Evolutionary conservation across 2,113 vertebrate species (phyloP).

Genomic region (Pelusios castaneus): DNA sequence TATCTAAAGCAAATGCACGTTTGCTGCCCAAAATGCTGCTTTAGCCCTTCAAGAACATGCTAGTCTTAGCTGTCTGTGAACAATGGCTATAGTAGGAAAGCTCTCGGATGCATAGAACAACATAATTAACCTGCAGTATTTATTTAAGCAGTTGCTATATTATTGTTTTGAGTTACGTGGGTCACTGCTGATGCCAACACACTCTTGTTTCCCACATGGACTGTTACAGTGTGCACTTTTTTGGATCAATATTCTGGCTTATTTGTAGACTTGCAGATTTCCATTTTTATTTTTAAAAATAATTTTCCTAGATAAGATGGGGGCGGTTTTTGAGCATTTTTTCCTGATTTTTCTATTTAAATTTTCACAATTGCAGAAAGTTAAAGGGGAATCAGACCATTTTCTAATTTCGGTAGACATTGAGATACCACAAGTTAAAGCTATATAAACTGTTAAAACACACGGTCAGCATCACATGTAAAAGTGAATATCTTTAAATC

Average conservation of each 20-base stretch:
- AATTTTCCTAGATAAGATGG: not conserved
- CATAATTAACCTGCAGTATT: not conserved
- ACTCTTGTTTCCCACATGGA: not conserved
- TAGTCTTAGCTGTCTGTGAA: not conserved
- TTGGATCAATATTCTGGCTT: not conserved
- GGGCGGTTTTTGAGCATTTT: not conserved
- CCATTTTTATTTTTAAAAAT: not conserved
- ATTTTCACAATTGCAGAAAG: not conserved
- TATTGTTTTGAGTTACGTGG: not conserved
- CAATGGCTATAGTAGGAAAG: not conserved
- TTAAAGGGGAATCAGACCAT: not conserved
- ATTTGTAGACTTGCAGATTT: not conserved
- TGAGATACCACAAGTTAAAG: not conserved
- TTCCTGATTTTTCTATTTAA: not conserved
- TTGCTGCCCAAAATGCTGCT: not conserved
- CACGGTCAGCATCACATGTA: not conserved
- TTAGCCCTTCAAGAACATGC: not conserved
- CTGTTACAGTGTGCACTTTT: not conserved
- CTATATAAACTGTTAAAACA: not conserved
- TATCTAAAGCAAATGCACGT: not conserved
- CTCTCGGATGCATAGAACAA: not conserved
- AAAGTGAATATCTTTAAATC: not conserved
- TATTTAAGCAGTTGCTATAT: not conserved
- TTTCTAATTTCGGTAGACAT: not conserved
- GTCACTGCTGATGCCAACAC: not conserved